Base-by-base conservation (phyloP, 2,797 vertebrate species). In the Parauchenoglanis punctatus region DNA sequence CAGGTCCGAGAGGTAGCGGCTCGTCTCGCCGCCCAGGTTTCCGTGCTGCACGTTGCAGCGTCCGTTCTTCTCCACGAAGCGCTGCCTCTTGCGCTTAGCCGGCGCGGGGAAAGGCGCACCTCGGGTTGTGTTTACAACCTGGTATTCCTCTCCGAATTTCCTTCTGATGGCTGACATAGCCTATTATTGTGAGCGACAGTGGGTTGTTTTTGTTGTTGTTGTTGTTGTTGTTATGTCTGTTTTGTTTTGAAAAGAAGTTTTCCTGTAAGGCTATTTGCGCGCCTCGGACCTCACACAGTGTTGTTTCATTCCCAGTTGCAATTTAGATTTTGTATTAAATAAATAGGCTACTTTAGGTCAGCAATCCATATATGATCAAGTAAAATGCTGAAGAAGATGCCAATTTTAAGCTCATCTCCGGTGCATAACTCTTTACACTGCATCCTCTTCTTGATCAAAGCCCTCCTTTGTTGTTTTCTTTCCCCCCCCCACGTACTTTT, bases 1-100 rank as follows among this genome's bases (percentile, higher is more conserved):
- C 63, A 98, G 93, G 54, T 98, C 97, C 0, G 97, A 97, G 76
- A 98, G 94, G 93, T 97, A 98, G 31, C 97, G 94, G 93, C 97
- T 97, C 78, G 94, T 97, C 94, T 98, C 97, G 0, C 97, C 96
- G 1, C 97, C 97, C 90, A 98, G 96, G 95, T 98, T 98, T 4
- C 97, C 97, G 86, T 98, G 97, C 81, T 98, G 97, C 65, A 98
- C 97, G 2, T 98, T 98, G 92, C 97, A 98, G 88, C 96, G 97
- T 17, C 97, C 97, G 90, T 98, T 98, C 94, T 98, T 98, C 91
- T 98, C 97, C 93, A 98, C 97, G 44, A 98, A 98, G 40, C 97
- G 95, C 93, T 98, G 97, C 86, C 97, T 91, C 93, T 97, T 97
- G 17, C 92, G 94, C 92, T 95, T 97, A 20, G 87, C 94, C 12